Base-by-base conservation (phyloP, 2,888 invertebrate genomes). In the Luffia ferchaultella region DNA sequence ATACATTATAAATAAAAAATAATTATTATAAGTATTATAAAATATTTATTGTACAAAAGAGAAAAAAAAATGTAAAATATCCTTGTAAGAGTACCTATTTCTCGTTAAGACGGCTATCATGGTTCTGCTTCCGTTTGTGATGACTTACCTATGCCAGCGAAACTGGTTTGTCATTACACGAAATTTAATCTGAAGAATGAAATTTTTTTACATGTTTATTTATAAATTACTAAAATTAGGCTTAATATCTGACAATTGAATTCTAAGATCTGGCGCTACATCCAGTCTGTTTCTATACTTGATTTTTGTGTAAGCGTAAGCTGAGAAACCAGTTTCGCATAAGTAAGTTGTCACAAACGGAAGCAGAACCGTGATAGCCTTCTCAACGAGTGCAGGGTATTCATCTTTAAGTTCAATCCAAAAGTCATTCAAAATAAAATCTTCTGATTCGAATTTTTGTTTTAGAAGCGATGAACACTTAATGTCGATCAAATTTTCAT, bases 261-360 rank as follows among this genome's bases (percentile, higher is more conserved):
- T 15, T 16, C 43, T 16, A 7, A 43, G 3, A 43, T 45, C 45
- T 45, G 45, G 45, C 3, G 45, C 18, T 3, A 18, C 45, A 45
- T 45, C 45, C 45, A 18, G 15, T 18, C 45, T 45, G 2, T 2
- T 3, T 18, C 45, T 45, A 15, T 45, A 45, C 45, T 45, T 45
- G 45, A 5, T 45, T 45, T 45, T 45, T n/a, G 45, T 45, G 15
- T 45, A 45, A 45, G 45, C 45, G 18, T 45, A 45, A 3, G 45
- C 45, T n/a, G 18, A 45, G 18, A 48, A 42, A 12, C 30, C 30
- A 7, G 30, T 30, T 30, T 30, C 30, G 12, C 30, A 30, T 7
- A 7, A 3, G 12, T 12, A 30, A 3, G 3, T 30, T 30, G 30
- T 30, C 5, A 30, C 30, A 12, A 30, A 30, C 12, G 30, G 30